Conservation (phyloP, 2,797 vertebrate genomes). For the Pogoniulus pusillus region DNA sequence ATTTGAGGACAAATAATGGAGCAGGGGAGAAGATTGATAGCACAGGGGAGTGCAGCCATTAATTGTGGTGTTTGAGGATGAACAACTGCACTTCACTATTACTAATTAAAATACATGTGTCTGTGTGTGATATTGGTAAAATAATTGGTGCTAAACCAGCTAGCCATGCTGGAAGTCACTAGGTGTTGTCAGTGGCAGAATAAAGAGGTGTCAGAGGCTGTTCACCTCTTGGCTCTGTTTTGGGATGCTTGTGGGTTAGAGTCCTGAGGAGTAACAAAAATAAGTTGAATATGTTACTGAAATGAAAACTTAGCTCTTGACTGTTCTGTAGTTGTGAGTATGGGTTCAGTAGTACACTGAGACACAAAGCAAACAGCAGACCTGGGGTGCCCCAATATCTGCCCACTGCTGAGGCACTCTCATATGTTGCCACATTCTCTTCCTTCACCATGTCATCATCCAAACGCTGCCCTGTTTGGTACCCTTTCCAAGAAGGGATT, state of each 20-base stretch:
- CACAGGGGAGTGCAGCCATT: neutral
- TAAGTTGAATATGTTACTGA: fast-evolving
- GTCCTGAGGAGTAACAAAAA: neutral
- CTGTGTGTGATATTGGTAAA: neutral
- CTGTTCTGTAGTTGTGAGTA: neutral
- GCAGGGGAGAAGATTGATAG: neutral
- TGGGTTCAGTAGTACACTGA: neutral
- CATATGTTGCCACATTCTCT: fast-evolving
- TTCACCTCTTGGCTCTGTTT: neutral
- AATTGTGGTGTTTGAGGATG: neutral
- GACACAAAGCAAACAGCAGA: neutral
- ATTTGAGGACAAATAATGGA: neutral
- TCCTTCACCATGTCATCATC: neutral
- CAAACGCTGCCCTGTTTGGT: neutral
- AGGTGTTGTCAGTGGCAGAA: neutral
- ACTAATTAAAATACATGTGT: neutral
- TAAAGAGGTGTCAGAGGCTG: neutral
- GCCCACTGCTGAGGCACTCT: fast-evolving
- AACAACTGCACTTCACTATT: neutral
- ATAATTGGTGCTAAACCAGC: neutral
- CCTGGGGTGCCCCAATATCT: neutral
- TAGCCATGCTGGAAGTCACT: neutral
- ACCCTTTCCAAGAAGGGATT: slow-evolving; percentile 11
- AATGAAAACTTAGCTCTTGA: neutral
- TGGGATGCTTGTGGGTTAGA: neutral